Base-by-base conservation (phyloP, 2,797 vertebrate genomes). In the Syndactyla subalaris region DNA sequence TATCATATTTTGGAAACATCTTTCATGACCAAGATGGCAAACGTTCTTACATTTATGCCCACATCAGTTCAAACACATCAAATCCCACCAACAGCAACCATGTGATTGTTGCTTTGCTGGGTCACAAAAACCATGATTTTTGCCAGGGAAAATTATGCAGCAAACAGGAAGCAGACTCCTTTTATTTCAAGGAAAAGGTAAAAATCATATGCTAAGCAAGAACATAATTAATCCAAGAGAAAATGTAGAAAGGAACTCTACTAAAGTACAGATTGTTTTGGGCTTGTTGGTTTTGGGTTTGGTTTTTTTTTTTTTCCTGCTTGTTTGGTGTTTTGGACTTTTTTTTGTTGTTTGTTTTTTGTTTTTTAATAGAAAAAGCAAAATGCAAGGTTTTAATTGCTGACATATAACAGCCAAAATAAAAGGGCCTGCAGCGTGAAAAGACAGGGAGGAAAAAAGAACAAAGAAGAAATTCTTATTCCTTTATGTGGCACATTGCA, bases 401-500 rank as follows among this genome's bases (percentile, higher is more conserved):
- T 95, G 54, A 84, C 86, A 38, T 66, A 48, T 38, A 95, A 87
- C 92, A 94, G 94, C 75, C 52, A 77, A 97, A 95, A 92, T 71
- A 85, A 96, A 90, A 96, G 57, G 57, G 72, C 66, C 57, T 94
- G 96, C 75, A 91, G 67, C 12, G 41, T n/a, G 54, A 92, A 78
- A 55, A 46, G 52, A 27, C 45, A 46, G 45, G 29, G 11, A 12
- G 6, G 12, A n/a, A 16, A 19, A 36, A 7, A 78, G 68, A 91
- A 92, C 58, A 88, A 95, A 92, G 45, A 91, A 67, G 65, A 88
- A 74, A 87, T 61, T 55, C 68, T 88, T 71, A 84, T 55, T 89
- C 54, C 52, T 96, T 95, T 92, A 82, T 92, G 93, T 85, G 87
- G 92, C 73, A 82, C 61, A 93, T 92, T 89, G 95, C 84, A 96